These are phyloP conservation scores for Thysanoteuthis rhombus DNA, from an alignment of 2,888 invertebrate species.

Conservation along the genomic window DNA sequence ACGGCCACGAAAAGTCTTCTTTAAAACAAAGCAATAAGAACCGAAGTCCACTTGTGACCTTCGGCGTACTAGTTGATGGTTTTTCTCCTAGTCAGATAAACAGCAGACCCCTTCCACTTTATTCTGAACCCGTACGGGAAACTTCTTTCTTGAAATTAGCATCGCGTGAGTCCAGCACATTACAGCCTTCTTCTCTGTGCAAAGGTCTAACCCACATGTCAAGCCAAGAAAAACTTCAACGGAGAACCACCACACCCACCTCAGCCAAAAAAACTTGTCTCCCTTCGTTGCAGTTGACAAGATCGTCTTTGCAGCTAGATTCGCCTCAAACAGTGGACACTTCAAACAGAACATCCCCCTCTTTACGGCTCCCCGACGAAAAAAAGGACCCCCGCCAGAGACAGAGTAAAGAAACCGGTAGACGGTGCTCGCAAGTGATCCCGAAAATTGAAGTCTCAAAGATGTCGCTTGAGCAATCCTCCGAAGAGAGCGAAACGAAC, in stretches of 20 bases:
- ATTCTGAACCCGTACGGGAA: not conserved
- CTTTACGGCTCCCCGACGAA: not conserved
- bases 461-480: not conserved
- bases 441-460: not conserved
- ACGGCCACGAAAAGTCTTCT: constrained; percentile 59
- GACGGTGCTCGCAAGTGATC: not conserved
- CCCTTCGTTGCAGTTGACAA: not conserved
- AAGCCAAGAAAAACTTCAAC: not conserved
- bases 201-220: not conserved
- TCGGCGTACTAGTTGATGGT: constrained; percentile 60
- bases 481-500: not conserved
- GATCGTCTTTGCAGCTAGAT: not conserved
- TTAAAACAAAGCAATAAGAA: constrained; percentile 48
- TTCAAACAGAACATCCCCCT: too few species aligned
- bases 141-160: not conserved
- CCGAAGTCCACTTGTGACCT: constrained; percentile 55
- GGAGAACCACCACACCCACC: not conserved
- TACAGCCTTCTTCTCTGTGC: not conserved
- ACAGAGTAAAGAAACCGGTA: not conserved
- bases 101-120: constrained; percentile 47
- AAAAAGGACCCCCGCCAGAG: not conserved
- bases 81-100: constrained; percentile 59
- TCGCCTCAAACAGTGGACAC: not conserved
- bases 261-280: not conserved
- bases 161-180: not conserved